Evolutionary conservation across 2,888 invertebrate species (phyloP), one percentile per base, ranked within the genome.

Genomic region (Hemaris fuciformis): DNA sequence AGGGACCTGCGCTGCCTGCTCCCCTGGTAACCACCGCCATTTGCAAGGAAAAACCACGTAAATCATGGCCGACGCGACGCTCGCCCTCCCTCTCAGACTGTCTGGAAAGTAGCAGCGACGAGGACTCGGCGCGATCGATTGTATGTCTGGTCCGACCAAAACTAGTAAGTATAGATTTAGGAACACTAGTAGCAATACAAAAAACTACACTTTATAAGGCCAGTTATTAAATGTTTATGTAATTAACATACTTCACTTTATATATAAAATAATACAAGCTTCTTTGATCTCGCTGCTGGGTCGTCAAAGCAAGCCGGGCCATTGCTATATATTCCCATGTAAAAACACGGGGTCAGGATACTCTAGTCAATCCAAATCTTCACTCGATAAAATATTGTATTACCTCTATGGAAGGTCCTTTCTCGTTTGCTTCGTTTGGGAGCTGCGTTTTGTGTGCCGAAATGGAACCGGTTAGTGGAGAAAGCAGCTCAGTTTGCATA

Each of bases 51-150:
- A 88, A 85, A 74, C 74, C 78, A 13, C 79, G 81, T 23, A 83
- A 77, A 67, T 74, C 73, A 25, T 91, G 90, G 88, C 85, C 88
- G 38, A 77, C 84, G 64, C 81, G 73, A 22, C 82, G 89, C 57
- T 89, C 92, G 34, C 93, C 93, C 3, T 93, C 93, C 5, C 78
- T 93, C 62, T 93, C 93, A 1, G 93, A 93, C 74, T 93, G 93
- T 67, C 79, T 93, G 71, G 89, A 88, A 75, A 88, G 85, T 80
- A 84, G 86, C 77, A 90, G 89, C 71, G 92, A 92, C 63, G 92
- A 91, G 66, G 91, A 91, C 18, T 90, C 91, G 18, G 87, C 91
- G 48, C 82, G 90, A 67, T 92, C 91, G 60, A 79, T 92, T 66
- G 91, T 92, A 64, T 91, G 91, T 71, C 85, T 88, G 66, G 91